These are phyloP conservation scores for Siniperca chuatsi DNA, from an alignment of 2,113 vertebrate species.

Conservation along the genomic window DNA sequence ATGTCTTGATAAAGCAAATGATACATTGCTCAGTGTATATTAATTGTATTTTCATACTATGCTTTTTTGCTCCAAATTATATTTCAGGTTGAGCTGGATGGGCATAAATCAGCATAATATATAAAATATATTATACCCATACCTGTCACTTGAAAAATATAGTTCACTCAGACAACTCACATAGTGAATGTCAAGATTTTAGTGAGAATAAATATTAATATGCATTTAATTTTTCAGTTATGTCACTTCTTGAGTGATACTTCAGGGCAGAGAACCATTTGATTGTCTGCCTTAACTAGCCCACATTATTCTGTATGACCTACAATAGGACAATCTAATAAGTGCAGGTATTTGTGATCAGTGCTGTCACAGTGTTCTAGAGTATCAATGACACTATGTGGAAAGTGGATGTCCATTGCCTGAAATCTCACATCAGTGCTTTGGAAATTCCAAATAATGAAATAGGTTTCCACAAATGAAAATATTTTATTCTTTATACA, in stretches of 20 bases:
- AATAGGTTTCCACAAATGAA: not conserved
- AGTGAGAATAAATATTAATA: not conserved
- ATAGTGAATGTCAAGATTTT: conserved; percentile 11
- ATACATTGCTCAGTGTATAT: conserved; percentile 59
- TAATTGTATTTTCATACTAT: conserved; percentile 76
- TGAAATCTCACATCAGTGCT: not conserved
- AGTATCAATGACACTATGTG: conserved; percentile 8
- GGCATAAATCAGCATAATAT: conserved; percentile 14
- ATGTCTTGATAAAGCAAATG: conserved; percentile 64
- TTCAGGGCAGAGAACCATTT: not conserved
- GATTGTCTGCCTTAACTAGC: conserved; percentile 6
- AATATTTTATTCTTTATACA: conserved; percentile 20
- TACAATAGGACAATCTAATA: not conserved
- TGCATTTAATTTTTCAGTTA: not conserved
- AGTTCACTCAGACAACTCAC: not conserved
- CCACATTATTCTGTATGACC: not conserved
- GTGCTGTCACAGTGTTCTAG: not conserved
- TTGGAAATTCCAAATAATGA: not conserved
- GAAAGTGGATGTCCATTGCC: not conserved
- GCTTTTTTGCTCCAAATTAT: conserved; percentile 65
- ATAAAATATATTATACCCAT: not conserved
- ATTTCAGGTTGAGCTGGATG: conserved; percentile 52
- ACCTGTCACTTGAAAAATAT: not conserved
- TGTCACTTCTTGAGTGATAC: not conserved
- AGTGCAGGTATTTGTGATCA: conserved; percentile 5